Evolutionary conservation across 92 coral and sea anemone genomes (phyloP), one percentile per base, ranked within the genome.

Genomic region (Palythoa grandiflora): DNA sequence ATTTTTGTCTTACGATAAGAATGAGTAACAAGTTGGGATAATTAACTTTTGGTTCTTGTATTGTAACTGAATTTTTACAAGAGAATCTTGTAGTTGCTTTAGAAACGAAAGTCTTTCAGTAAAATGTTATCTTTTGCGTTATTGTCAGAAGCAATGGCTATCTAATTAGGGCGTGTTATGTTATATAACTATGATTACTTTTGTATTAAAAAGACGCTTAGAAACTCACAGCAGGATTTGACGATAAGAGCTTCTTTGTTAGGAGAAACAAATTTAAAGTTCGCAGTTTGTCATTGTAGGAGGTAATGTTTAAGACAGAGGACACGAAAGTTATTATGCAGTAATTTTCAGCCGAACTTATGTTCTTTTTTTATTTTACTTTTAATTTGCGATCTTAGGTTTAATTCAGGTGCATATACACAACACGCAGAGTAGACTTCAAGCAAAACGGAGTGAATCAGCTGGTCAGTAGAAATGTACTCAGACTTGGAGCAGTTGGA

Each of bases 1-100:
- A 35, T n/a, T 17, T 53, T 57, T 61, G 38, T 35, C 79, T 16
- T 17, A 63, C 70, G 70, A 44, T 44, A 44, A 7, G 53, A 38
- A 36, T 39, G 70, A 63, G n/a, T 17, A 61, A 13, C 73, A 60
- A 60, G 72, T 79, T 60, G 84, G 19, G 54, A 54, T 60, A 20
- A 79, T 79, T 79, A 79, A 63, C 20, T 17, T 63, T 63, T 1
- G 9, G 35, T 79, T 8, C 6, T 6, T 79, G 2, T 38, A 79
- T 60, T 39, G 84, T 38, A 2, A 20, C 54, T 61, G 71, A 35
- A 47, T 38, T n/a, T 79, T 79, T 60, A 60, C 38, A 17, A 16
- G 38, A 38, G 5, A 15, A n/a, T 9, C 59, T 20, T 9, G 12
- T 44, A 44, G 54, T 35, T 60, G 44, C 71, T 65, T 60, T 39